Evolutionary conservation across 2,888 invertebrate species (phyloP).

Genomic region (Mantis religiosa): DNA sequence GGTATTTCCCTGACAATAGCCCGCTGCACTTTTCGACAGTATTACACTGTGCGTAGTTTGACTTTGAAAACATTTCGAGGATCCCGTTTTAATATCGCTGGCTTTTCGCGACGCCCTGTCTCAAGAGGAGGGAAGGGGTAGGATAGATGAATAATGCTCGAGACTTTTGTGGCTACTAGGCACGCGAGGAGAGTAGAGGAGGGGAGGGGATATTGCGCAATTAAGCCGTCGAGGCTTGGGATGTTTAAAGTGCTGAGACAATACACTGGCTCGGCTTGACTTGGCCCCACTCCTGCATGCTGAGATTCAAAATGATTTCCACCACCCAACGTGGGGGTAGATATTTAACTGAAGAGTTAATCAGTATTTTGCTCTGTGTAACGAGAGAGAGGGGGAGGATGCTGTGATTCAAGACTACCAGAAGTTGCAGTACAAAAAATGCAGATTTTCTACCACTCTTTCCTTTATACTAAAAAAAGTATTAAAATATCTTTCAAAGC

Average conservation of each 20-base stretch:
- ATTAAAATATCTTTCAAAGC: no score
- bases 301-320: not conserved
- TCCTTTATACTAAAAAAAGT: no score
- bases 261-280: not conserved
- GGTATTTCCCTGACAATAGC: not conserved
- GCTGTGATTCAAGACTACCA: not conserved
- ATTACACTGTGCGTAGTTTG: not conserved
- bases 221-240: not conserved
- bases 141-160: not conserved
- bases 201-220: not conserved
- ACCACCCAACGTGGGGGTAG: not conserved
- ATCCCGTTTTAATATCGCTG: not conserved
- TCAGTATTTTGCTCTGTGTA: not conserved
- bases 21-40: not conserved
- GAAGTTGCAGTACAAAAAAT: not conserved
- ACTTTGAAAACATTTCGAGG: not conserved
- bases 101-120: not conserved
- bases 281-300: not conserved
- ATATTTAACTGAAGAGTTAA: not conserved
- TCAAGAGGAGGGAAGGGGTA: not conserved
- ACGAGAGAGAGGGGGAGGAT: not conserved
- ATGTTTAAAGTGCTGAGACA: constrained; percentile 3
- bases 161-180: not conserved
- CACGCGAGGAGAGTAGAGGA: not conserved
- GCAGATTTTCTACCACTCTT: no score